These are phyloP conservation scores for Halotydeus destructor DNA, from an alignment of 1,140 invertebrate genomes.

Conservation along the genomic window DNA sequence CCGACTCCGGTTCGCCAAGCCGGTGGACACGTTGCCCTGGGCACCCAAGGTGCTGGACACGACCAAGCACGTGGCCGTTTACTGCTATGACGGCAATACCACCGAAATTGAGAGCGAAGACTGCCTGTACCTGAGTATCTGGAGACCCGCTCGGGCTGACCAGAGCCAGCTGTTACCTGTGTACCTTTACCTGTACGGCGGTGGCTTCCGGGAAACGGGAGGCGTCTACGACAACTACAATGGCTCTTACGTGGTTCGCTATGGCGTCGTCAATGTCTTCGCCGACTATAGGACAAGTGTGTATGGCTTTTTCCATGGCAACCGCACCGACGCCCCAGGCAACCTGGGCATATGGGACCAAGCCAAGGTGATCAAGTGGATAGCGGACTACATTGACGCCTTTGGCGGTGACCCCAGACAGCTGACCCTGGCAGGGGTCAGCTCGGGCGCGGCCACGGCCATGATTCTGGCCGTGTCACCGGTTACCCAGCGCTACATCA, in stretches of 20 bases:
- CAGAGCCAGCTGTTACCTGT: too few species aligned
- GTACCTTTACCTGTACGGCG: too few species aligned
- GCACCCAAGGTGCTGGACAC: too few species aligned
- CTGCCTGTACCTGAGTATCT: slow-evolving; percentile 22
- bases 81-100: neutral
- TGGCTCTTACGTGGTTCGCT: slow-evolving; percentile 20
- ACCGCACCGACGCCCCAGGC: slow-evolving; percentile 21
- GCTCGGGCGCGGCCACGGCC: too few species aligned
- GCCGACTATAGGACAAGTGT: slow-evolving; percentile 24
- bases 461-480: too few species aligned
- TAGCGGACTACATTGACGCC: slow-evolving; percentile 72
- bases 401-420: slow-evolving; percentile 78
- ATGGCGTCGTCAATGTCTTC: slow-evolving; percentile 22
- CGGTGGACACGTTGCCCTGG: too few species aligned
- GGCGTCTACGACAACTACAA: too few species aligned
- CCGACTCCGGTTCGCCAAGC: too few species aligned
- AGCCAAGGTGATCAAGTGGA: slow-evolving; percentile 74
- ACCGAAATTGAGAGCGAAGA: neutral
- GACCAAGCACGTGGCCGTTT: too few species aligned
- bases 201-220: too few species aligned
- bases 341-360: slow-evolving; percentile 91
- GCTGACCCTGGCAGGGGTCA: slow-evolving; percentile 44
- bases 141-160: too few species aligned
- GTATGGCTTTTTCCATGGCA: slow-evolving; percentile 59
- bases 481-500: too few species aligned